Percentiles rank a stretch among this genome's conserved stretches.
Evolutionary conservation across 2,888 invertebrate genomes (phyloP).

Genomic region (Chrysolina oricalcia): DNA sequence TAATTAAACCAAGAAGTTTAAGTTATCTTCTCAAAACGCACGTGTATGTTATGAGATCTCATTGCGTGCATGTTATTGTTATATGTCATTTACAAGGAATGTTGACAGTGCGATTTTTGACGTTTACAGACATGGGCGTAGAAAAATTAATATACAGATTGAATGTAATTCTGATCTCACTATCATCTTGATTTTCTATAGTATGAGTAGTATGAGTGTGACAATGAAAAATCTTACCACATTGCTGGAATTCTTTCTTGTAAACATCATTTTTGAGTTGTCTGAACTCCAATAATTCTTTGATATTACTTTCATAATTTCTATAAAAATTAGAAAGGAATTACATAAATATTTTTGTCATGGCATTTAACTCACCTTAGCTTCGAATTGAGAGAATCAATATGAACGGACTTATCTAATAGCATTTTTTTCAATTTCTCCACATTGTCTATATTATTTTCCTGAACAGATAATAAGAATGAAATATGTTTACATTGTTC

Average conservation of each 20-base stretch:
- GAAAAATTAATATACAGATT: too few species aligned
- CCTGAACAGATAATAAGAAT: slow-evolving; percentile 47
- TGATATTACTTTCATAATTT: slow-evolving; percentile 59
- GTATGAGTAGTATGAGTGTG: not conserved
- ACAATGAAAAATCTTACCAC: slow-evolving; percentile 53
- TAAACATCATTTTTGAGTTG: slow-evolving; percentile 58
- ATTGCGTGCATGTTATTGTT: too few species aligned
- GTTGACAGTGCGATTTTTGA: too few species aligned
- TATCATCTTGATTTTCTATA: too few species aligned
- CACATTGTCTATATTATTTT: slow-evolving; percentile 54
- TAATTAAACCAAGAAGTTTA: too few species aligned
- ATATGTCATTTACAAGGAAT: too few species aligned
- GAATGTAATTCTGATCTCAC: too few species aligned
- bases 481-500: not conserved
- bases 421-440: slow-evolving; percentile 64
- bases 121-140: too few species aligned
- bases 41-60: too few species aligned
- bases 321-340: slow-evolving; percentile 49
- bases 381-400: slow-evolving; percentile 60
- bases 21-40: too few species aligned
- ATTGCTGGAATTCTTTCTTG: slow-evolving; percentile 59
- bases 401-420: slow-evolving; percentile 62
- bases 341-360: not conserved
- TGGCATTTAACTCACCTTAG: slow-evolving; percentile 55
- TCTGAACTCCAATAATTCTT: slow-evolving; percentile 62